Conservation (phyloP, 2,797 vertebrate species). For the Gymnopithys bicolor region DNA sequence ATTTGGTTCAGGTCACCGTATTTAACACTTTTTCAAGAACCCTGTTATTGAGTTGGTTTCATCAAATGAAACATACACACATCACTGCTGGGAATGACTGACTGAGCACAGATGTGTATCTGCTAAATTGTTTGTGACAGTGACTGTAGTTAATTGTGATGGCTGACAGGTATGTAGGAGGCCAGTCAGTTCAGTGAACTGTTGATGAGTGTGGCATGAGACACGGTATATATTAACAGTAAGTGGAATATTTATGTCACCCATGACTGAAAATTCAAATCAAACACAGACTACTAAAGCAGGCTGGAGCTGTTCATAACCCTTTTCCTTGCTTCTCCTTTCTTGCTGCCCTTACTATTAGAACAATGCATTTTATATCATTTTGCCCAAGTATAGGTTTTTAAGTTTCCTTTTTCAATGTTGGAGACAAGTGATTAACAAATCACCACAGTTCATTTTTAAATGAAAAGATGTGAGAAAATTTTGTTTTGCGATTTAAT, state of each 20-base stretch:
- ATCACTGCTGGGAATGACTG: slow-evolving; percentile 32
- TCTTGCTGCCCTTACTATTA: neutral
- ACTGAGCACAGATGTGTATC: slow-evolving; percentile 35
- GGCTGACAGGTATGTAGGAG: slow-evolving; percentile 43
- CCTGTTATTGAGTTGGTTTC: neutral
- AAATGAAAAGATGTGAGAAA: neutral
- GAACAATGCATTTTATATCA: neutral
- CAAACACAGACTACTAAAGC: neutral
- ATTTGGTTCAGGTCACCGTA: neutral
- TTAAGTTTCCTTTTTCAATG: neutral
- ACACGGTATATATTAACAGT: neutral
- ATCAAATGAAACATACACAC: slow-evolving; percentile 16
- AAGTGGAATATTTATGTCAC: neutral
- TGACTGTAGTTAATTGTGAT: slow-evolving; percentile 58
- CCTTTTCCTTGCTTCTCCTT: neutral
- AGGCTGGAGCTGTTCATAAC: neutral
- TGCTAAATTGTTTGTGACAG: slow-evolving; percentile 45
- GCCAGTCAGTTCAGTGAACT: slow-evolving; percentile 29
- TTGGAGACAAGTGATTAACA: neutral
- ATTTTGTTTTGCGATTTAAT: neutral
- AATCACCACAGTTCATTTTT: neutral
- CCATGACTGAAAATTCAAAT: slow-evolving; percentile 20
- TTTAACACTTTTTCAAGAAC: neutral
- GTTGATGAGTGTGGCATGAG: slow-evolving; percentile 19
- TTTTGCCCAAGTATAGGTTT: slow-evolving; percentile 5